Evolutionary conservation across 2,113 vertebrate species (phyloP), one percentile per base, ranked within the genome.

Genomic region (Platycercus adscitus): DNA sequence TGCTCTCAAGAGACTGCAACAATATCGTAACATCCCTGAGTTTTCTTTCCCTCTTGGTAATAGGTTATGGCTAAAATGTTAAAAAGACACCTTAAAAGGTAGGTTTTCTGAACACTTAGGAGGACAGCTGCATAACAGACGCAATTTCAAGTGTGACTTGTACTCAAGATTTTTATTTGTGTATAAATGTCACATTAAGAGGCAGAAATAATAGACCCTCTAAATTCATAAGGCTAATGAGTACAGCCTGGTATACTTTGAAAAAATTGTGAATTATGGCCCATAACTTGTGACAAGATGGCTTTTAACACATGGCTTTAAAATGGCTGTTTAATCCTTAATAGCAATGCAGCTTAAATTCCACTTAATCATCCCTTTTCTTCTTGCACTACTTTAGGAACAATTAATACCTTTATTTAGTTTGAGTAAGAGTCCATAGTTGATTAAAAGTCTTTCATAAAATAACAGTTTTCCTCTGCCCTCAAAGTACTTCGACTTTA

Each of bases 301-400:
- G 39, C 33, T 96, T 91, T 94, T 79, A 88, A 91, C 25, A 66
- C 53, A 68, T 63, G 53, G 75, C 26, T 94, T 86, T 68, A 61
- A 88, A 91, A 88, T 68, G 35, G 35, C 35, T 83, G 53, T 92
- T 91, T 92, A 95, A 88, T 96, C 66, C 64, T 94, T 94, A 85
- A 70, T 86, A 93, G 33, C 78, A 95, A 26, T 66, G 29, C 56
- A 89, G 53, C 44, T 90, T 96, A 81, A 96, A 87, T 86, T 88
- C 52, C 52, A 89, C 49, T 91, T 95, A 95, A 93, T 95, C 60
- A 93, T 89, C 55, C 43, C 50, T 93, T 96, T 97, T 94, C 81
- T 37, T 39, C 80, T 92, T 81, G 64, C 80, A 64, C 37, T 89
- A 58, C 85, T 93, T 89, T 86, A 78, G 79, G 82, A 96, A 92